These are phyloP conservation scores for Bellardia bayeri DNA, from an alignment of 2,888 invertebrate genomes.

Conservation along the genomic window DNA sequence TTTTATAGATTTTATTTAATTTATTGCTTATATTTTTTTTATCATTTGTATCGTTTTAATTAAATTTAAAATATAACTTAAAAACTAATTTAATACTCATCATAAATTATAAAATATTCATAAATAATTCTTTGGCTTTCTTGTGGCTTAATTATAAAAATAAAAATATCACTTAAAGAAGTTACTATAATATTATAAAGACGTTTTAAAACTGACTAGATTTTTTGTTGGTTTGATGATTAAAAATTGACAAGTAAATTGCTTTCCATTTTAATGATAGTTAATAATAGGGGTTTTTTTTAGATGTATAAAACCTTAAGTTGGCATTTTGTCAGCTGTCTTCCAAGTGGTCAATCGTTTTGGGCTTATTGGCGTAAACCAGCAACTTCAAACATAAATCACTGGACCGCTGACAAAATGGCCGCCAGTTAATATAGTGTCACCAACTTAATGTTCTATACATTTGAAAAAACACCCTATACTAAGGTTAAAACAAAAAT, in stretches of 20 bases:
- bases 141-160: conserved; percentile 10
- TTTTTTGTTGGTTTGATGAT: conserved; percentile 8
- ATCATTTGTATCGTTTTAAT: conserved; percentile 11
- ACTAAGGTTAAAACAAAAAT: conserved; percentile 1
- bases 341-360: too few species aligned
- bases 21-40: conserved; percentile 41
- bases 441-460: too few species aligned
- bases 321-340: too few species aligned
- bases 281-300: too few species aligned
- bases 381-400: too few species aligned
- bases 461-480: neutral
- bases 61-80: conserved; percentile 46
- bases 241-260: conserved; percentile 54
- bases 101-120: neutral
- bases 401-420: too few species aligned
- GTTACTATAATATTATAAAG: conserved; percentile 12
- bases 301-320: too few species aligned
- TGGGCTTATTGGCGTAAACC: too few species aligned
- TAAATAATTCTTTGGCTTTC: conserved; percentile 45
- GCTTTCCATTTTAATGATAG: conserved; percentile 3
- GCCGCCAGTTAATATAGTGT: too few species aligned
- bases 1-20: neutral
- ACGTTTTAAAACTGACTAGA: conserved; percentile 66
- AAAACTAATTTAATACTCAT: conserved; percentile 42
- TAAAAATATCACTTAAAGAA: conserved; percentile 47